Conservation (phyloP, 1,140 invertebrate species). For the Gonioctena quinquepunctata region DNA sequence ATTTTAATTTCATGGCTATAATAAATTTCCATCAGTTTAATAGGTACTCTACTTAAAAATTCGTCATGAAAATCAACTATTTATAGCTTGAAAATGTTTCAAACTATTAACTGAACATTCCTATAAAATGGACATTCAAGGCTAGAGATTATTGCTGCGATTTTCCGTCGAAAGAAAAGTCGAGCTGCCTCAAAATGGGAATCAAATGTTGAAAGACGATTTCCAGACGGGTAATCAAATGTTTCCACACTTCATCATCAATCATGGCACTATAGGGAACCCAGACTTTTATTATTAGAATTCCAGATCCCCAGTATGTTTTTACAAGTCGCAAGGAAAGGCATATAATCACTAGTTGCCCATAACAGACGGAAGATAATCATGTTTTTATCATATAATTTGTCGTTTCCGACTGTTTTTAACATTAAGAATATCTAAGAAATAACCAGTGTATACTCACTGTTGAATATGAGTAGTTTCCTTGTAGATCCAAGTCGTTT, state of each 20-base stretch:
- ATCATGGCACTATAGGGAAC: not conserved
- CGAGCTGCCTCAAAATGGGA: too few relatives aligned
- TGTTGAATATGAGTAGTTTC: constrained; percentile 76
- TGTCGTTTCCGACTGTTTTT: too few relatives aligned
- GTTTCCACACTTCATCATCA: not conserved
- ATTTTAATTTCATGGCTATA: not conserved
- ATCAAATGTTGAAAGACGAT: not conserved
- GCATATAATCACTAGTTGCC: not conserved
- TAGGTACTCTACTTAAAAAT: too few relatives aligned
- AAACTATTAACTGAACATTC: not conserved
- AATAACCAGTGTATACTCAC: constrained; percentile 62
- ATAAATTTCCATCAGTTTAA: not conserved
- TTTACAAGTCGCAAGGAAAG: not conserved
- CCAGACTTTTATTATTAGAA: not conserved
- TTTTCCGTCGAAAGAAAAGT: too few relatives aligned
- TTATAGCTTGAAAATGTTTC: not conserved
- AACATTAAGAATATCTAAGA: not conserved
- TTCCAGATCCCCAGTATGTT: not conserved
- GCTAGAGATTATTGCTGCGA: not conserved
- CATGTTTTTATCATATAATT: not conserved
- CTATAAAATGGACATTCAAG: not conserved
- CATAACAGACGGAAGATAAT: not conserved
- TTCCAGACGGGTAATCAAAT: not conserved
- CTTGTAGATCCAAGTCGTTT: constrained; percentile 76
- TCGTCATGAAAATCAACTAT: not conserved